Conservation (phyloP, 2,888 invertebrate genomes). For the Eilema sororculum region DNA sequence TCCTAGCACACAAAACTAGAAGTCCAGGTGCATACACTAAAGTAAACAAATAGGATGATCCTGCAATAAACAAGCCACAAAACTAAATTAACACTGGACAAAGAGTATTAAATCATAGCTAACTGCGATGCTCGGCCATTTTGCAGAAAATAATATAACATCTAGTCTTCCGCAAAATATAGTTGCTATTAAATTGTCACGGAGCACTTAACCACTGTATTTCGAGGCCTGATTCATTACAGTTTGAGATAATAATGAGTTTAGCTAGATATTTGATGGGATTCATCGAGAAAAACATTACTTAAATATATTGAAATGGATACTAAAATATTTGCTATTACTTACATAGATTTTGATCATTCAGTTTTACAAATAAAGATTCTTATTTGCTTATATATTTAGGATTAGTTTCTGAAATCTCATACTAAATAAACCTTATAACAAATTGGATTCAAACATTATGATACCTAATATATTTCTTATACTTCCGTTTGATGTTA, state of each 20-base stretch:
- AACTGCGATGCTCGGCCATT: conserved; percentile 61
- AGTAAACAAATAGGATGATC: conserved; percentile 39
- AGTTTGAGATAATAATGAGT: conserved; percentile 42
- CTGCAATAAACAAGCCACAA: conserved; percentile 52
- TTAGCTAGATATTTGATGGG: background rate
- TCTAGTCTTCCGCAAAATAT: conserved; percentile 69
- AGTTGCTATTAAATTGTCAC: conserved; percentile 68
- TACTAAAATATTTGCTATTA: background rate
- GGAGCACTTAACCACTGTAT: conserved; percentile 50
- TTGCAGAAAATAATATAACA: conserved; percentile 67
- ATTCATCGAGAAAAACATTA: background rate
- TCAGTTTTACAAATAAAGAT: conserved; percentile 8
- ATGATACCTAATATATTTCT: background rate
- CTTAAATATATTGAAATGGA: background rate
- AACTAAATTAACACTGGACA: conserved; percentile 59
- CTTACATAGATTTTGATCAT: background rate
- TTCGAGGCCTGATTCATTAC: conserved; percentile 58
- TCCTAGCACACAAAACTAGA: conserved; percentile 18
- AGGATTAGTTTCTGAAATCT: background rate
- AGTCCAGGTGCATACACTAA: conserved; percentile 11
- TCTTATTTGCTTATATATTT: conserved; percentile 14
- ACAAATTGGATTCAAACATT: background rate
- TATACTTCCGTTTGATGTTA: background rate
- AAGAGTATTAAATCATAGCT: conserved; percentile 68
- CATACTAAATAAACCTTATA: background rate